Conservation (phyloP, 2,797 vertebrate species). For the Falco cherrug region DNA sequence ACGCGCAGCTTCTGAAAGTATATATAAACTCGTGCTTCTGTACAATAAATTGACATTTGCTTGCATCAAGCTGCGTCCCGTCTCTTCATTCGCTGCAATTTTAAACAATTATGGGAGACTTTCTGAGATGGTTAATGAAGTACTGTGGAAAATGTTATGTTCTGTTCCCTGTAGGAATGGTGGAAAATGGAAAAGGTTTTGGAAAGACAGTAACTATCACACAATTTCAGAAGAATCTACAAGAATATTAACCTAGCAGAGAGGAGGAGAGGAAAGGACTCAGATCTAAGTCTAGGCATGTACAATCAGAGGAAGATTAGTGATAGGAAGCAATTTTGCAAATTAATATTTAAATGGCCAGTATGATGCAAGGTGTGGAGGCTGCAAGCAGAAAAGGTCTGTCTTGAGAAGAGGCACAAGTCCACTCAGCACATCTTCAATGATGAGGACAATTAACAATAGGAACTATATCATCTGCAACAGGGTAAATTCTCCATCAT, state of each 20-base stretch:
- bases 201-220: not conserved
- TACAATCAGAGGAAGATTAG: not conserved
- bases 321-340: not conserved
- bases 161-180: not conserved
- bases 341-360: not conserved
- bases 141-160: not conserved
- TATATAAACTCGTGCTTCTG: too few relatives aligned
- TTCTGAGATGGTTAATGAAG: not conserved
- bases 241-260: not conserved
- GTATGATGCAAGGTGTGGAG: too few relatives aligned
- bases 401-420: too few relatives aligned
- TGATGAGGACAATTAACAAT: fast-evolving
- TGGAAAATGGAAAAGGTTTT: not conserved
- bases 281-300: not conserved
- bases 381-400: not conserved
- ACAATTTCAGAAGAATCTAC: not conserved
- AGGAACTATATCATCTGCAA: not conserved
- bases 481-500: not conserved
- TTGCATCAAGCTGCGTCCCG: too few relatives aligned
- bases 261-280: not conserved
- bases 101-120: not conserved
- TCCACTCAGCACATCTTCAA: not conserved
- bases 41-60: too few relatives aligned
- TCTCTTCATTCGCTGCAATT: too few relatives aligned
- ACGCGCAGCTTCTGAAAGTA: too few relatives aligned